Base-by-base conservation (phyloP, 1,140 invertebrate species). In the Apis florea region DNA sequence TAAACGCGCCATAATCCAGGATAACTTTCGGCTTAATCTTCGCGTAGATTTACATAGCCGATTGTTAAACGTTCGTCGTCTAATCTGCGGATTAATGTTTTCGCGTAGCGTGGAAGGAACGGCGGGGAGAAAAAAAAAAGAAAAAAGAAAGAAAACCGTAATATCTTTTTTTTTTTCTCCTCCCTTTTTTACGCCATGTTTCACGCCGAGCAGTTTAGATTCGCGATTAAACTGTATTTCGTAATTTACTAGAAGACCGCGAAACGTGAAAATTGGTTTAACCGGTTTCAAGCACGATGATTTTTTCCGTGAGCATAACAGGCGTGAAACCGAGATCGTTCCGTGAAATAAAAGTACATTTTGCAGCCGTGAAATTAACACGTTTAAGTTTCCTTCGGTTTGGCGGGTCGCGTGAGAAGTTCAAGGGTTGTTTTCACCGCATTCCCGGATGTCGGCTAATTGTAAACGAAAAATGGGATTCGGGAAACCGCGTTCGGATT, bases 1-100 rank as follows among this genome's bases (percentile, higher is more conserved):
- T 76, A 81, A 84, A 75, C 84, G 72, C 61, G 78, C 66, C 54
- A 70, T 85, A 85, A 85, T 85, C 84, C 83, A 15, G 78, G 70
- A 59, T 79, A 81, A 85, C 77, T 85, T 79, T 79, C 53, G 26
- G 71, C 72, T 80, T 85, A 84, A 85, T 80, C 82, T 80, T 85
- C 26, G 61, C 40, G n/a, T 61, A 67, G 75, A 85, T 84, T 85
- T 85, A 70, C 49, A 80, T 53, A 70, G 54, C 56, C 72, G 78
- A 71, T 82, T 82, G 70, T 79, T 68, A 71, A 84, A 77, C 79
- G 79, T 71, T 58, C 56, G 26, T 24, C 26, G 54, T 59, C 82
- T 51, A 69, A 74, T 73, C 63, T 15, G n/a, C 21, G 68, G 17
- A 54, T 68, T 83, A 79, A 79, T 64, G 54, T 13, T 6, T 63